Conservation (phyloP, 2,797 vertebrate genomes). For the Lacerta bilineata region DNA sequence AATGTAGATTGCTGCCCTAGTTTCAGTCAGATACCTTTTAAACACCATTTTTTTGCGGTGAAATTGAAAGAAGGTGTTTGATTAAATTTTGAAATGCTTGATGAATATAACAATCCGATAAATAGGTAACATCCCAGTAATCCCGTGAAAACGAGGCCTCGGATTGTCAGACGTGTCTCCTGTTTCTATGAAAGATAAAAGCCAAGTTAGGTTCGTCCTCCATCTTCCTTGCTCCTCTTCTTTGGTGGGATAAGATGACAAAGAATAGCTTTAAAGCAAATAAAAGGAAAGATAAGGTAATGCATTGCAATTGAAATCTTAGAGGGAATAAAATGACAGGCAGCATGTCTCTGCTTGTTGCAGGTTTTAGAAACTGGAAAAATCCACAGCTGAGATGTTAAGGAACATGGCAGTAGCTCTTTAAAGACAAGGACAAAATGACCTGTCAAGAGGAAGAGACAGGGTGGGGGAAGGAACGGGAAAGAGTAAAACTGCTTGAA, state of each 20-base stretch:
- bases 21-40: neutral
- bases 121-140: neutral
- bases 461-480: neutral
- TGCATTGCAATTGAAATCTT: neutral
- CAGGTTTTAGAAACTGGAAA: neutral
- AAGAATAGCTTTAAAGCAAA: neutral
- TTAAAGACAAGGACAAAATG: neutral
- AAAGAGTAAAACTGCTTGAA: neutral
- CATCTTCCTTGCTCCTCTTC: neutral
- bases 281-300: neutral
- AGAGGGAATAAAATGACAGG: neutral
- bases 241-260: neutral
- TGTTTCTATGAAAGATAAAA: neutral
- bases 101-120: too few species aligned
- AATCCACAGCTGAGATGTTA: neutral
- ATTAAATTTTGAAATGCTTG: too few species aligned
- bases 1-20: neutral
- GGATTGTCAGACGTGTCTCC: neutral
- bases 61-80: neutral
- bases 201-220: neutral
- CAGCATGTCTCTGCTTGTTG: neutral
- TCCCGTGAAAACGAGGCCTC: neutral
- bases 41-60: neutral
- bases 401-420: neutral
- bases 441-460: neutral